phyloP scores from a whole-genome alignment of 2,797 vertebrate genomes.

The Sebastolobus altivelis region DNA sequence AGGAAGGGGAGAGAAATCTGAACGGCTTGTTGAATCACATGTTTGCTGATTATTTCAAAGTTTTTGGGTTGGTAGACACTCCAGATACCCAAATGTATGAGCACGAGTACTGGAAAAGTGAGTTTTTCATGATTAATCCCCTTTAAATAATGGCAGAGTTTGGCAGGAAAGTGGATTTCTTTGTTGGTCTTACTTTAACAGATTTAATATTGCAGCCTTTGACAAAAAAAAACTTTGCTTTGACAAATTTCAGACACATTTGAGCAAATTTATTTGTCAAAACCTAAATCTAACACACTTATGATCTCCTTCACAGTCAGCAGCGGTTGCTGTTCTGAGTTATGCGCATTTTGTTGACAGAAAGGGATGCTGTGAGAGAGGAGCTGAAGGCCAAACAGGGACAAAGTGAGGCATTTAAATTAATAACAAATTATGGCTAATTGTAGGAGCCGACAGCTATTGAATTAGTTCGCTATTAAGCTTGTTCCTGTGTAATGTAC shows the following conservation, averaged over 20 bases:
- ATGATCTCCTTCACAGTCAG: not conserved
- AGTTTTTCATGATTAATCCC: no score
- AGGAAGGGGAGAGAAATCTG: no score
- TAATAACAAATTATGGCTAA: conserved; percentile 33
- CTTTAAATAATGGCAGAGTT: not conserved
- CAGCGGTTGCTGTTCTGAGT: not conserved
- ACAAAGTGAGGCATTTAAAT: conserved; percentile 14
- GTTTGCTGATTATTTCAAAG: no score
- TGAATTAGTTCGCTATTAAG: conserved; percentile 36
- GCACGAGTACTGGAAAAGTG: no score
- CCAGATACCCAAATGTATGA: no score
- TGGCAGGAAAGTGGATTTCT: conserved; percentile 1
- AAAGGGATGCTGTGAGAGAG: not conserved
- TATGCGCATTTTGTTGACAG: not conserved
- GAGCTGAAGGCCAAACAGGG: conserved; percentile 5
- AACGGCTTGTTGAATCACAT: no score
- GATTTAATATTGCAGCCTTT: not conserved
- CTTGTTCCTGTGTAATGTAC: conserved; percentile 15
- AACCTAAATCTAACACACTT: not conserved
- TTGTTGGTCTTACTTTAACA: not conserved
- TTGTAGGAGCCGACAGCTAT: conserved; percentile 35
- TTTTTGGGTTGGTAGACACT: no score
- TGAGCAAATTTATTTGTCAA: not conserved
- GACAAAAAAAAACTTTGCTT: not conserved
- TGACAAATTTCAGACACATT: not conserved